Evolutionary conservation across 2,113 vertebrate genomes (phyloP).

Genomic region (Tragelaphus strepsiceros): DNA sequence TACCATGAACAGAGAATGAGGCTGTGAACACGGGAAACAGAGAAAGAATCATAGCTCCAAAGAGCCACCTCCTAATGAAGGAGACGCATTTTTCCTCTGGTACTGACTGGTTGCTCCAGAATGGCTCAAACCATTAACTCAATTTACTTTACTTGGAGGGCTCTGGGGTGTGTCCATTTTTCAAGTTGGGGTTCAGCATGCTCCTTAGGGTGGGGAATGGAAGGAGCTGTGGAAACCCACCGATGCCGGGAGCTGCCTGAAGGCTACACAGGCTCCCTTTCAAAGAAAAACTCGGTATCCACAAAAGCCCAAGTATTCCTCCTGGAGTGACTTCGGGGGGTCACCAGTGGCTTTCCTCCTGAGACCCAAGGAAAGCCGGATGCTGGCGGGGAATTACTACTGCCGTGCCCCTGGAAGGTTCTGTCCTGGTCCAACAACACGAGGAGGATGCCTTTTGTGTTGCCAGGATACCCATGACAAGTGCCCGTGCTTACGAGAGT

Average conservation of each 20-base stretch:
- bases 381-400: background rate
- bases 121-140: slow-evolving; percentile 30
- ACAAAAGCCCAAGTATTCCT: background rate
- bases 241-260: background rate
- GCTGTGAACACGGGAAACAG: background rate
- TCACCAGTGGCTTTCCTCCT: background rate
- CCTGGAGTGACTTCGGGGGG: background rate
- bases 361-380: background rate
- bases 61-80: slow-evolving; percentile 9
- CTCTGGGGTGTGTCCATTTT: background rate
- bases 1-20: background rate
- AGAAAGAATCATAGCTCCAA: background rate
- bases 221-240: slow-evolving; percentile 21
- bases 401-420: background rate
- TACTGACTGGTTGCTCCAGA: background rate
- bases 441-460: background rate
- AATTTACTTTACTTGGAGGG: slow-evolving; percentile 19
- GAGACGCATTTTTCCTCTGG: background rate
- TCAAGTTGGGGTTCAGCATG: background rate
- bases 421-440: background rate
- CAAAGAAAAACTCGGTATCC: slow-evolving; percentile 16
- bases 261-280: background rate
- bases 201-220: slow-evolving; percentile 15
- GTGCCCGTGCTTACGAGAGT: background rate
- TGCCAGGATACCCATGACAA: background rate